These are phyloP conservation scores for Aptenodytes forsteri DNA, from an alignment of 2,113 vertebrate species.

Conservation along the genomic window DNA sequence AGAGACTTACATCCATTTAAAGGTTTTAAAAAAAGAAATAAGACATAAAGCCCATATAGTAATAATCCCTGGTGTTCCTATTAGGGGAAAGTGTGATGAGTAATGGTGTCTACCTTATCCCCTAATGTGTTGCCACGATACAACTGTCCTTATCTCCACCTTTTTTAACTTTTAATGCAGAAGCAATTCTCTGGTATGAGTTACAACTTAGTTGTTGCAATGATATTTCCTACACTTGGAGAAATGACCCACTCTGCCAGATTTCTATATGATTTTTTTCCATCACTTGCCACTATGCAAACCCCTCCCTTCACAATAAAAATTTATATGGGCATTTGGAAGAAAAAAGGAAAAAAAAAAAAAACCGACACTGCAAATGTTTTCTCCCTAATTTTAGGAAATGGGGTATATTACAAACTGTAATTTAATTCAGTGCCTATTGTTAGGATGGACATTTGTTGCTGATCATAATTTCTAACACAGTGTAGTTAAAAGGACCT, in stretches of 20 bases:
- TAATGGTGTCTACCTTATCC: background rate
- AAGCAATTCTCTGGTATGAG: background rate
- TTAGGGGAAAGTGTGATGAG: background rate
- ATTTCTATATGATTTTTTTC: background rate
- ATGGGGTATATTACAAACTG: background rate
- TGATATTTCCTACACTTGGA: background rate
- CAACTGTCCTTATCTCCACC: background rate
- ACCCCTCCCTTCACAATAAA: too few relatives aligned
- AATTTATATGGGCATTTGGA: too few relatives aligned
- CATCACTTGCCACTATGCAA: background rate
- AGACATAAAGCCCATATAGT: background rate
- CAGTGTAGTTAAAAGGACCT: background rate
- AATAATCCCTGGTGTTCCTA: background rate
- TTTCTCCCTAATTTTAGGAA: conserved; percentile 6
- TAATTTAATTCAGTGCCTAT: background rate
- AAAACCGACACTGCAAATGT: background rate
- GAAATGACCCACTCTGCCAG: background rate
- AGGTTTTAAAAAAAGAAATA: background rate
- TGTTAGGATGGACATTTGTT: background rate
- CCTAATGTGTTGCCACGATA: background rate
- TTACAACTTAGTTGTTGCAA: background rate
- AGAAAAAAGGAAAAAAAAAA: too few relatives aligned
- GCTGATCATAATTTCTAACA: background rate
- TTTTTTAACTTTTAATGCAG: background rate
- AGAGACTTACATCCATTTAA: background rate